These are phyloP conservation scores for Galbula dea DNA, from an alignment of 2,113 vertebrate species.

Conservation along the genomic window DNA sequence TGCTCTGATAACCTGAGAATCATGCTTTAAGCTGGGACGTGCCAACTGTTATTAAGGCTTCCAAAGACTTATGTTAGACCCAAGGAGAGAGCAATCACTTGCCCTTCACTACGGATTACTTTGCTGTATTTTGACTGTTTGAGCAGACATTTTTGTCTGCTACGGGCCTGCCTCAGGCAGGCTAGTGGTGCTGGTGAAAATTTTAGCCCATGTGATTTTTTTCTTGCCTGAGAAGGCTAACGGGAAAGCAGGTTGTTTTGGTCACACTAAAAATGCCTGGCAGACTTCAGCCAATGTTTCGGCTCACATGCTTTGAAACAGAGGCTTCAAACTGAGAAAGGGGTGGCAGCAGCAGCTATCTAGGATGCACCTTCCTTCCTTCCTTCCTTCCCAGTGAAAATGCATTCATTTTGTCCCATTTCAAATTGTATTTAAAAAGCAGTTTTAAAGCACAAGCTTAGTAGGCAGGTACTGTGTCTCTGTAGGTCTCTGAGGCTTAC, in stretches of 20 bases:
- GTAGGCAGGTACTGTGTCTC: accelerated
- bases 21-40: neutral
- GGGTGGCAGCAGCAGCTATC: neutral
- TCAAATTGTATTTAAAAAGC: accelerated
- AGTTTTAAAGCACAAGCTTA: neutral
- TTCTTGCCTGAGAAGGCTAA: neutral
- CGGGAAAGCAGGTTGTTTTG: neutral
- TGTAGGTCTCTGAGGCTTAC: neutral
- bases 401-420: neutral
- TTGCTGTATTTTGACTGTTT: accelerated
- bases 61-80: neutral
- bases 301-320: neutral
- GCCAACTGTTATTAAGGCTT: neutral
- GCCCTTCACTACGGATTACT: accelerated
- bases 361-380: neutral
- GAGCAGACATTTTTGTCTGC: neutral
- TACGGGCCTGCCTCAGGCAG: neutral
- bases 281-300: neutral
- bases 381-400: neutral
- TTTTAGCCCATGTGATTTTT: neutral
- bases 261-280: neutral
- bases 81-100: neutral
- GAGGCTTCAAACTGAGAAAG: neutral
- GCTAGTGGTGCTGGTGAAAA: neutral
- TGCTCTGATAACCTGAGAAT: neutral